Conservation (phyloP, 2,888 invertebrate genomes). For the Abscondita cerata region DNA sequence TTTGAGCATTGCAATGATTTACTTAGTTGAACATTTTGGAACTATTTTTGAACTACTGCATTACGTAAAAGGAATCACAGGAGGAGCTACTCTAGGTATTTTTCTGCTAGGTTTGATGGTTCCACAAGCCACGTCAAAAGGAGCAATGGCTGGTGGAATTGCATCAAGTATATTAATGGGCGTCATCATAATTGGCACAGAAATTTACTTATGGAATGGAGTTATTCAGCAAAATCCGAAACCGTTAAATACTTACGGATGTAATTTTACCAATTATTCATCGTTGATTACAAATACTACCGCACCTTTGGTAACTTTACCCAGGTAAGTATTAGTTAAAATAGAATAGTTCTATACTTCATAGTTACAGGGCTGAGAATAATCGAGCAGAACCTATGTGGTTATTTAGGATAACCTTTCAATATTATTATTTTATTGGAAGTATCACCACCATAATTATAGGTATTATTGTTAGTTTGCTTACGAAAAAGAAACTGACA, state of each 20-base stretch:
- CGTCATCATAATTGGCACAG: constrained; percentile 63
- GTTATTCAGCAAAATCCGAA: constrained; percentile 17
- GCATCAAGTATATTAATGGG: constrained; percentile 61
- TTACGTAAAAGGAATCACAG: constrained; percentile 68
- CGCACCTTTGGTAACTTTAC: too few relatives aligned
- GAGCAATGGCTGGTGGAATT: constrained; percentile 64
- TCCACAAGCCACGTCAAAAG: constrained; percentile 64
- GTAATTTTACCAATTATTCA: constrained; percentile 14
- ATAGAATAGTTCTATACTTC: too few relatives aligned
- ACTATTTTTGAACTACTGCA: constrained; percentile 69
- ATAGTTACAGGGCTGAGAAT: too few relatives aligned
- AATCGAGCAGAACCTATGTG: background rate
- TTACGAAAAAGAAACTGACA: background rate
- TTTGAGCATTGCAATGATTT: constrained; percentile 62
- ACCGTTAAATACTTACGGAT: constrained; percentile 30
- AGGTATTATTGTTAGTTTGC: background rate
- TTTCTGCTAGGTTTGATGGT: constrained; percentile 72
- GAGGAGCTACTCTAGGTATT: constrained; percentile 69
- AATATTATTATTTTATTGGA: background rate
- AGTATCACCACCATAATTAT: background rate
- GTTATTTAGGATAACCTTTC: background rate
- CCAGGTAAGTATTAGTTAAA: too few relatives aligned
- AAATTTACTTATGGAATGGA: constrained; percentile 42
- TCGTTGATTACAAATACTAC: too few relatives aligned
- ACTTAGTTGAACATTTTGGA: constrained; percentile 67